phyloP scores from a whole-genome alignment of 2,113 vertebrate genomes.

The Catharus fuscescens region DNA sequence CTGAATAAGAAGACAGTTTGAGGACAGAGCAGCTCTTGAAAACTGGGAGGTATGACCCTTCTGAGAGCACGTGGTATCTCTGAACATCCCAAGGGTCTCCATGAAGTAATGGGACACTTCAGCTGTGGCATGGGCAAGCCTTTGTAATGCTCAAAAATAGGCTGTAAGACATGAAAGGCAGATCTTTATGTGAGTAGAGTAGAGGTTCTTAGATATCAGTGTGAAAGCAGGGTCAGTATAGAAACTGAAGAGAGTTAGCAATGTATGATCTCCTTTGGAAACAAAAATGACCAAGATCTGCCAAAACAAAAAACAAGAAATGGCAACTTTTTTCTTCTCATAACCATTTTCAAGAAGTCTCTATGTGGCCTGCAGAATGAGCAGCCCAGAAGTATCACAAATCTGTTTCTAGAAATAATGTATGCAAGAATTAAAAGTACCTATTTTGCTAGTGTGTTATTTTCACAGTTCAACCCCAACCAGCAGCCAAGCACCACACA shows the following conservation, averaged over 20 bases:
- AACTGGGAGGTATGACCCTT: neutral
- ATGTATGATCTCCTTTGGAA: neutral
- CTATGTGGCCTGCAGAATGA: neutral
- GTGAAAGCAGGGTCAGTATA: neutral
- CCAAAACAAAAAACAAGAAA: neutral
- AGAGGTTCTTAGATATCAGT: neutral
- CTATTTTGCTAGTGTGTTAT: neutral
- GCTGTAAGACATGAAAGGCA: neutral
- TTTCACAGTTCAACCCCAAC: neutral
- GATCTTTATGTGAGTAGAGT: neutral
- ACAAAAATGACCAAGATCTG: neutral
- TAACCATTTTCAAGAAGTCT: neutral
- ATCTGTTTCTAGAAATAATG: neutral
- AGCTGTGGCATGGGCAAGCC: neutral
- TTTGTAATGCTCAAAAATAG: neutral
- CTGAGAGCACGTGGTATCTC: neutral
- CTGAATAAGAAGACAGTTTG: neutral
- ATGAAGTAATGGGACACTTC: neutral
- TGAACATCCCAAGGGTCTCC: neutral
- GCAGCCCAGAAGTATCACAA: neutral
- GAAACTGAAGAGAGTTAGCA: neutral
- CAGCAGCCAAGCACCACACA: neutral
- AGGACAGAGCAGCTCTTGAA: neutral
- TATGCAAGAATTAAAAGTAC: neutral
- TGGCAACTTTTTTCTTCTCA: neutral